Conservation (phyloP, 1,140 invertebrate species). For the Holcopasites calliopsidis region DNA sequence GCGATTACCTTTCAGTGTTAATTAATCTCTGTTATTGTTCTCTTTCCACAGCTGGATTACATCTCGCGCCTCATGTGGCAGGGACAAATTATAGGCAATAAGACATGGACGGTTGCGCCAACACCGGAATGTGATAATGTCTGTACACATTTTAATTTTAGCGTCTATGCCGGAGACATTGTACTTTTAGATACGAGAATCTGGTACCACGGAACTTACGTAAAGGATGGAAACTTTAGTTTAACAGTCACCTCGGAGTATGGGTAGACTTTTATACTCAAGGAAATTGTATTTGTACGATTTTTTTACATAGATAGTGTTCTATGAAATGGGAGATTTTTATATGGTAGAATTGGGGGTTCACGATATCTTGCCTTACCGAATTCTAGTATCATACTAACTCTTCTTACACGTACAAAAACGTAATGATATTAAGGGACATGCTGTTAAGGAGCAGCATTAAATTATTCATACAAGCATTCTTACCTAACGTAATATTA, state of each 20-base stretch:
- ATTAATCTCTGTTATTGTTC: slow-evolving; percentile 76
- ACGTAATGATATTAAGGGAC: slow-evolving; percentile 17
- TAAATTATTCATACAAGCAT: slow-evolving; percentile 3
- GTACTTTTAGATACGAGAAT: slow-evolving; percentile 93
- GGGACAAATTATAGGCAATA: slow-evolving; percentile 92
- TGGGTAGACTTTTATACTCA: slow-evolving; percentile 72
- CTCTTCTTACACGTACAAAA: slow-evolving; percentile 2
- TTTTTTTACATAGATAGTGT: slow-evolving; percentile 30
- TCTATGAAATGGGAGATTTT: not conserved
- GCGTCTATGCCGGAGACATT: slow-evolving; percentile 92
- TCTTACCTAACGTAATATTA: not conserved
- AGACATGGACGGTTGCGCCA: slow-evolving; percentile 92
- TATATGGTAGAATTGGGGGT: not conserved
- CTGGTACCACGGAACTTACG: slow-evolving; percentile 95
- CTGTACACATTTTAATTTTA: slow-evolving; percentile 87
- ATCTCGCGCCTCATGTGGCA: slow-evolving; percentile 96
- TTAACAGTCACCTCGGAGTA: slow-evolving; percentile 96
- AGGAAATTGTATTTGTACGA: not conserved
- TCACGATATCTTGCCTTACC: not conserved
- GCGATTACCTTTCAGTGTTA: slow-evolving; percentile 77
- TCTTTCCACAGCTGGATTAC: slow-evolving; percentile 88
- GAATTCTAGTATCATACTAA: slow-evolving; percentile 7
- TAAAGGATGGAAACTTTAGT: slow-evolving; percentile 91
- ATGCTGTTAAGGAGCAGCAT: slow-evolving; percentile 35
- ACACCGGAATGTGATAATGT: slow-evolving; percentile 92